Evolutionary conservation across 2,888 invertebrate species (phyloP), one percentile per base, ranked within the genome.

Genomic region (Tipula lateralis): DNA sequence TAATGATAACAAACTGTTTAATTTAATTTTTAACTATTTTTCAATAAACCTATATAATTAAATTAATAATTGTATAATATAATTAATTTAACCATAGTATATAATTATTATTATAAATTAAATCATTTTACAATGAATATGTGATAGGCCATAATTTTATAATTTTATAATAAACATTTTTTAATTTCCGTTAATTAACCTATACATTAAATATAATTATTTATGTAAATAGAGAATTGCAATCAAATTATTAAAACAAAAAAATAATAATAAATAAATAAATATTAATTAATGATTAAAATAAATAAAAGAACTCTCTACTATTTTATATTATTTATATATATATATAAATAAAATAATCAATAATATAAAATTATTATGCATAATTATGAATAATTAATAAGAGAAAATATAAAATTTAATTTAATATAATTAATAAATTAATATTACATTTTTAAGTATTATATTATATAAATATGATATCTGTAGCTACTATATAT

Each of bases 101-200:
- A 66, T 66, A 66, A n/a, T n/a, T n/a, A n/a, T n/a, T n/a, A n/a
- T n/a, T 66, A 66, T 66, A 39, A 66, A 66, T 66, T 66, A 66
- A 66, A 66, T 66, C 24, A 66, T 66, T 66, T 66, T 66, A 66
- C 66, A 66, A 66, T 66, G 66, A 66, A 66, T 9, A 66, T 66
- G 66, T 66, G 66, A 66, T 66, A 66, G 66, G 66, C 24, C 66
- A 66, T 66, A 66, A 66, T 66, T 66, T 66, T 66, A 24, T 66
- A 24, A 44, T 66, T 19, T 44, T 16, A 13, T 13, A 13, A 39
- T 39, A 39, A 39, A 39, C 39, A 39, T 39, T 13, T 39, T 4
- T 39, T 50, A 16, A 66, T 24, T 66, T 66, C 24, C 24, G 66
- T 66, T 66, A 66, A 66, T 66, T 66, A 24, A 66, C 66, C 24